Evolutionary conservation across 2,888 invertebrate genomes (phyloP).

Genomic region (Orgyia antiqua): DNA sequence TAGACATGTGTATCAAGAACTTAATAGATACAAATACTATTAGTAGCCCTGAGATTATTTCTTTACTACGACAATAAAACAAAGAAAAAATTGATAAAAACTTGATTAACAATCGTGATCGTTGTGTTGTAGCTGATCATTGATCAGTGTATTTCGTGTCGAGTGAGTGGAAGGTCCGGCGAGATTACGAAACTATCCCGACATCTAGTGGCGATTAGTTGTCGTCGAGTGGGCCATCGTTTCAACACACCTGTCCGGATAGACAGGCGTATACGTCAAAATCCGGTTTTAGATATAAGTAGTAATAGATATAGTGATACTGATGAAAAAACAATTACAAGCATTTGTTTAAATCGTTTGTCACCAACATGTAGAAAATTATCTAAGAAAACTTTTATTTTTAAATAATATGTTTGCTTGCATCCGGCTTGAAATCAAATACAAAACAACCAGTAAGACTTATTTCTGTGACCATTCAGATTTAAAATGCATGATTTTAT

Average conservation of each 20-base stretch:
- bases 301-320: too few species aligned
- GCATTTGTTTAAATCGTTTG: not conserved
- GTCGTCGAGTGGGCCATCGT: slow-evolving; percentile 64
- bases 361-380: not conserved
- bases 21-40: too few species aligned
- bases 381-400: not conserved
- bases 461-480: too few species aligned
- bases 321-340: not conserved
- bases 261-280: slow-evolving; percentile 45
- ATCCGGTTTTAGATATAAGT: slow-evolving; percentile 46
- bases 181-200: slow-evolving; percentile 57
- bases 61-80: too few species aligned
- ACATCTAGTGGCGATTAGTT: slow-evolving; percentile 70
- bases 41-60: too few species aligned
- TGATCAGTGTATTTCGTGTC: slow-evolving; percentile 55
- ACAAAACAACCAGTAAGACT: too few species aligned
- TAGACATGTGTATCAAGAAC: too few species aligned
- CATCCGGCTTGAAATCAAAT: too few species aligned
- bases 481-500: too few species aligned
- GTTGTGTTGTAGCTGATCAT: too few species aligned
- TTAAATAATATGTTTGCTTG: not conserved
- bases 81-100: too few species aligned
- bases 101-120: too few species aligned
- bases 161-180: slow-evolving; percentile 65
- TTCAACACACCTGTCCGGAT: slow-evolving; percentile 59